Evolutionary conservation across 2,797 vertebrate species (phyloP).

Genomic region (Argya squamiceps): DNA sequence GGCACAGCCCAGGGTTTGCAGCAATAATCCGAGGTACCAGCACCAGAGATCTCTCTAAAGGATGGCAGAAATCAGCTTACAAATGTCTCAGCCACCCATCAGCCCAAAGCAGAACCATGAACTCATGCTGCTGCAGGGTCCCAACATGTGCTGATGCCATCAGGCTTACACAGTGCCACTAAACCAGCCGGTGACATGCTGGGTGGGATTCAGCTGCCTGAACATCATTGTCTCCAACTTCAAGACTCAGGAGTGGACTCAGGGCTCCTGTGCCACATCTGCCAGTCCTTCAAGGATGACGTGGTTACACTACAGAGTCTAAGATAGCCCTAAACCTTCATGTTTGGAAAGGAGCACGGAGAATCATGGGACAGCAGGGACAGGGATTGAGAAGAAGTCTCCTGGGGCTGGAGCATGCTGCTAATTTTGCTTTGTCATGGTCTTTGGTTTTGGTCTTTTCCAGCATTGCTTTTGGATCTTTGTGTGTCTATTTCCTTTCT

Average conservation of each 20-base stretch:
- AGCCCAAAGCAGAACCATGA: background rate
- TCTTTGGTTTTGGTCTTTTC: background rate
- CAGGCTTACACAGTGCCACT: background rate
- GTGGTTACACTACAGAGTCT: background rate
- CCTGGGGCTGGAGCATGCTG: background rate
- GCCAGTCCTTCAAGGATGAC: background rate
- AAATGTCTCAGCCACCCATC: background rate
- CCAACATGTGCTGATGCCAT: background rate
- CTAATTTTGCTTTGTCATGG: background rate
- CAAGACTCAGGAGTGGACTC: background rate
- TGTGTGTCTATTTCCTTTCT: background rate
- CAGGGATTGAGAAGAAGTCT: fast-evolving
- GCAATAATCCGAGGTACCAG: background rate
- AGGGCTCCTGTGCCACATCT: fast-evolving
- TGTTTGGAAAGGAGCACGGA: background rate
- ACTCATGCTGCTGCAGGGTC: background rate
- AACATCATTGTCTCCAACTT: background rate
- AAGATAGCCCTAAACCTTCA: background rate
- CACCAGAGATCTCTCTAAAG: background rate
- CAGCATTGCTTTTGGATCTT: background rate
- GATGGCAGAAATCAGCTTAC: background rate
- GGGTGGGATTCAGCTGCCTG: background rate
- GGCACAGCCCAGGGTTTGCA: background rate
- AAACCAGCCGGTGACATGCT: background rate
- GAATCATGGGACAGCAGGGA: background rate